A percentile compares a stretch with the other conserved stretches of the same genome.
phyloP scores from a whole-genome alignment of 2,888 invertebrate genomes.

The Cremastobaeus sp. region DNA sequence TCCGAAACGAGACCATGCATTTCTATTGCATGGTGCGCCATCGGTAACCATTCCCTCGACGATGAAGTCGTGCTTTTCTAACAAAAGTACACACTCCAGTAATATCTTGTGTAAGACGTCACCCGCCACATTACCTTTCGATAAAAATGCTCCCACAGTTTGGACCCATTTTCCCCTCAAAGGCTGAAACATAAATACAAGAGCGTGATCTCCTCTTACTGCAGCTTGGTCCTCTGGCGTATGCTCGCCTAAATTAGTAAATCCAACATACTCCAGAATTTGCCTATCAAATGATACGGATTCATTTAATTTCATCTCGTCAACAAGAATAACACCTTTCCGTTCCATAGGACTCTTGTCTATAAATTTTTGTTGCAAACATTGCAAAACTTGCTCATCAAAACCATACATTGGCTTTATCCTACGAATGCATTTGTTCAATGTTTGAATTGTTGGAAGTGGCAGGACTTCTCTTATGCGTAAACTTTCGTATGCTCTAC shows the following conservation, averaged over 20 bases:
- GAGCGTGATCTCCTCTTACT: constrained; percentile 64
- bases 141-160: constrained; percentile 63
- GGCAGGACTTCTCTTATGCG: constrained; percentile 14
- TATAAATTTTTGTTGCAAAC: not conserved
- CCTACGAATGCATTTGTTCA: constrained; percentile 14
- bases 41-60: constrained; percentile 60
- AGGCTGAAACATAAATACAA: constrained; percentile 65
- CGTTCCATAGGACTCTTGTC: not conserved
- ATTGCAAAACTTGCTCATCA: not conserved
- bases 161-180: constrained; percentile 64
- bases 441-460: constrained; percentile 10
- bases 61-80: constrained; percentile 57
- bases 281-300: not conserved
- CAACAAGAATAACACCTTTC: constrained; percentile 1
- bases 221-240: constrained; percentile 37
- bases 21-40: constrained; percentile 42
- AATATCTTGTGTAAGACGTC: constrained; percentile 60
- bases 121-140: constrained; percentile 61
- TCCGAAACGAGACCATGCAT: not conserved
- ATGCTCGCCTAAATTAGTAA: not conserved
- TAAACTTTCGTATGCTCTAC: constrained; percentile 4
- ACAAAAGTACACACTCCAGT: constrained; percentile 62
- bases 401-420: constrained; percentile 17
- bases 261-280: not conserved
- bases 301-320: constrained; percentile 6